Percentiles rank a stretch among this genome's conserved stretches.
Evolutionary conservation across 2,113 vertebrate genomes (phyloP).

Genomic region (Toxotes jaculatrix): DNA sequence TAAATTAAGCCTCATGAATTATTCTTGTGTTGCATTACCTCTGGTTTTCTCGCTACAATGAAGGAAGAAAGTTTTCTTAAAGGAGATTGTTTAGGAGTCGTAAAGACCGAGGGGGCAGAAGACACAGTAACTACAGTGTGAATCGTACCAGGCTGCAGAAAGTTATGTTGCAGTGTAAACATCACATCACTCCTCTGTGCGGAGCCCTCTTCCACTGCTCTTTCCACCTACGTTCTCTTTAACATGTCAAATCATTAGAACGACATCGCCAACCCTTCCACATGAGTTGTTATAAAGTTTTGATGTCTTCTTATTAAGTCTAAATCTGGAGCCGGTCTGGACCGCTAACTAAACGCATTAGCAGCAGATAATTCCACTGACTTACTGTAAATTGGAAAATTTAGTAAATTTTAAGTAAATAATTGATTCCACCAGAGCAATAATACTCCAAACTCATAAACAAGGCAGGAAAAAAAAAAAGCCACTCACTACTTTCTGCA

Average conservation of each 20-base stretch:
- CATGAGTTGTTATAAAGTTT: neutral
- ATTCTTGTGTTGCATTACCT: constrained; percentile 56
- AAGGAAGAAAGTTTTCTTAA: constrained; percentile 32
- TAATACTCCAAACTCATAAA: neutral
- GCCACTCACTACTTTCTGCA: neutral
- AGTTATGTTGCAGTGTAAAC: constrained; percentile 6
- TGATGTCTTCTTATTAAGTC: neutral
- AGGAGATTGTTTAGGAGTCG: constrained; percentile 36
- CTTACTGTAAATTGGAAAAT: neutral
- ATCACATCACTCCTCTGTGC: neutral
- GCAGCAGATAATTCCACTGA: neutral
- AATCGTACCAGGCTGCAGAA: constrained; percentile 5
- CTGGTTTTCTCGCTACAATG: constrained; percentile 24
- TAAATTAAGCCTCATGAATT: constrained; percentile 77
- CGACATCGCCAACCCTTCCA: no score
- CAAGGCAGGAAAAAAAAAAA: constrained; percentile 6
- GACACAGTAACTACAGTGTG: constrained; percentile 15
- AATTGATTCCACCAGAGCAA: neutral
- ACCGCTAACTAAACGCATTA: neutral
- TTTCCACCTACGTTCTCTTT: constrained; percentile 3
- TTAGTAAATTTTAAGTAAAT: neutral
- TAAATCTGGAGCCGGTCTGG: neutral
- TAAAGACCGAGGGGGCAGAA: constrained; percentile 12
- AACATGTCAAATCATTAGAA: neutral
- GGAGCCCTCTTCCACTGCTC: neutral